Evolutionary conservation across 92 coral and sea anemone genomes (phyloP).

Genomic region (Porites rus): DNA sequence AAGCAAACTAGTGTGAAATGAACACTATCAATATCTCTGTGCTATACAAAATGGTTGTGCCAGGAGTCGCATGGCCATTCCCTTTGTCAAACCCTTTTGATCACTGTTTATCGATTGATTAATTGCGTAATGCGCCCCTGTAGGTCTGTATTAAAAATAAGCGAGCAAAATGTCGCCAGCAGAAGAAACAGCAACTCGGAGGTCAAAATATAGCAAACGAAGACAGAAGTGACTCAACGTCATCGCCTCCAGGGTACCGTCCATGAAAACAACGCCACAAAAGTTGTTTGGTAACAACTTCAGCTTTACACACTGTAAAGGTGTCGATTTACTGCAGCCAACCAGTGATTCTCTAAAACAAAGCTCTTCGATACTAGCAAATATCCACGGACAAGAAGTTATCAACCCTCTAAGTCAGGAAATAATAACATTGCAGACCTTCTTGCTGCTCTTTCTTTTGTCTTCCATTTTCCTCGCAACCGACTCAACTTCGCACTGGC

Average conservation of each 20-base stretch:
- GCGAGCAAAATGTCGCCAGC: conserved; percentile 95
- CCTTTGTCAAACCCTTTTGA: too few species aligned
- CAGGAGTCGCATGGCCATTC: too few species aligned
- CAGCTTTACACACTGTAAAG: conserved; percentile 4
- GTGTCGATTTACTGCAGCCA: conserved; percentile 29
- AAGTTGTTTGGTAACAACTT: not conserved
- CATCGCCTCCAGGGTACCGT: not conserved
- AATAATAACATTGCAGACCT: conserved; percentile 18
- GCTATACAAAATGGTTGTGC: too few species aligned
- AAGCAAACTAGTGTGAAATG: too few species aligned
- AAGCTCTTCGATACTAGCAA: not conserved
- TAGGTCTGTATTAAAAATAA: conserved; percentile 99
- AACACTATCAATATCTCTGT: too few species aligned
- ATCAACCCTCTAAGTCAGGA: conserved; percentile 26
- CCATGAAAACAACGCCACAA: not conserved
- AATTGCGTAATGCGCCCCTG: not conserved
- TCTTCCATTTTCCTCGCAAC: not conserved
- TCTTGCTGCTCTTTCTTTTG: not conserved
- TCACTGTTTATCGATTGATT: not conserved
- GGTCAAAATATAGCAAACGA: conserved; percentile 73
- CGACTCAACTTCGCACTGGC: conserved; percentile 1
- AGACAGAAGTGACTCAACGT: conserved; percentile 46
- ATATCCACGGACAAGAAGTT: conserved; percentile 8
- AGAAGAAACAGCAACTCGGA: conserved; percentile 71
- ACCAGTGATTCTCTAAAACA: conserved; percentile 16